Base-by-base conservation (phyloP, 2,797 vertebrate genomes). In the Myotis vivesi region DNA sequence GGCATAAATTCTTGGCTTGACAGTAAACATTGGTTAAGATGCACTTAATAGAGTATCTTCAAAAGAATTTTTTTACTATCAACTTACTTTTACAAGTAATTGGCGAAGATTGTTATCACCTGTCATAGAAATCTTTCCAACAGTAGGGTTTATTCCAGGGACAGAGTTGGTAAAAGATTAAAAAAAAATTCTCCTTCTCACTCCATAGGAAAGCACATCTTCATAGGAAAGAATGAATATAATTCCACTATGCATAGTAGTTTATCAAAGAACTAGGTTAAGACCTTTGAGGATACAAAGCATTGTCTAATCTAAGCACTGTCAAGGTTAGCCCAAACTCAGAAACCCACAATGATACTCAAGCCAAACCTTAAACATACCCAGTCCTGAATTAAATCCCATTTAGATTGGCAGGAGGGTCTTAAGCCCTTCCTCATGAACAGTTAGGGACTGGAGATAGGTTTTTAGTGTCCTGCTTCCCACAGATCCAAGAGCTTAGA, bases 11-110 rank as follows among this genome's bases (percentile, higher is more conserved):
- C 82, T 30, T 91, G 93, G 28, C 73, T 94, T 96, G 81, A 94
- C 94, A 94, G 64, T 93, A 97, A 97, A 97, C 82, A 96, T 46
- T 94, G 46, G 36, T 75, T 87, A 51, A 94, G 83, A 92, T 87
- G 30, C 87, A 73, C 69, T 95, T 97, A 94, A 93, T 76, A 94
- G 64, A 89, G 57, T 83, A 19, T 8, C 36, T 95, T 92, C 84
- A 88, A 94, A 95, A 76, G 64, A 93, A 87, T 93, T 94, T 89
- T 95, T 95, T 77, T 85, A 94, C 92, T 95, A 69, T 94, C 94
- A 93, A 73, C 87, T 91, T 73, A 92, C 89, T 88, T 94, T 87
- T 71, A 89, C 72, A 93, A 93, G 93, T 92, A 91, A 95, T 92
- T 94, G 85, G 41, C 30, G 72, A 91, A 95, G 91, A 96, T 44